phyloP scores from a whole-genome alignment of 1,140 invertebrate genomes.

The Mizuhopecten yessoensis region DNA sequence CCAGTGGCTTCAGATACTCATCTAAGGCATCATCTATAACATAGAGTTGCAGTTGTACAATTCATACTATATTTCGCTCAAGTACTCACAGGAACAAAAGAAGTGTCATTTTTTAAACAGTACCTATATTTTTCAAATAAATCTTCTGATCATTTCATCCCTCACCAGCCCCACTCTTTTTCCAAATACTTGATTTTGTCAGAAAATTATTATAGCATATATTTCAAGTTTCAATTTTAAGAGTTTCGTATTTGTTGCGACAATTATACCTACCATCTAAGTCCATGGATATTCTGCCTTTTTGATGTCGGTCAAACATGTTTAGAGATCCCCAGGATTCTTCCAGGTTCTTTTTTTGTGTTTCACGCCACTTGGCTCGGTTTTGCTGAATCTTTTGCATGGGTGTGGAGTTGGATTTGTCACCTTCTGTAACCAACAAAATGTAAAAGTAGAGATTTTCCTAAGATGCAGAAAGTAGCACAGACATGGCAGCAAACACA shows the following conservation, averaged over 20 bases:
- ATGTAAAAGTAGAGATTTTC: conserved; percentile 44
- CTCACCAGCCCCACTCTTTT: too few relatives aligned
- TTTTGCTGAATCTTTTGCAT: conserved; percentile 79
- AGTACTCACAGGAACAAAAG: too few relatives aligned
- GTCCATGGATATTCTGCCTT: conserved; percentile 81
- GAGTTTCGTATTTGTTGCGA: too few relatives aligned
- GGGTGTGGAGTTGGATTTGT: conserved; percentile 65
- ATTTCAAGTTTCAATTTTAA: too few relatives aligned
- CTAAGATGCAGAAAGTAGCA: neutral
- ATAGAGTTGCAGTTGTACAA: neutral
- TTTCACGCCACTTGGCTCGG: conserved; percentile 74
- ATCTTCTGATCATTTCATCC: too few relatives aligned
- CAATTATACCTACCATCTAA: conserved; percentile 75
- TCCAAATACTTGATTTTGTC: too few relatives aligned
- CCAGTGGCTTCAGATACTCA: conserved; percentile 72
- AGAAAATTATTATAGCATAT: too few relatives aligned
- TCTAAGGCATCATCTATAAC: conserved; percentile 78
- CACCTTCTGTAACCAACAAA: conserved; percentile 53
- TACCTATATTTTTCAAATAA: too few relatives aligned
- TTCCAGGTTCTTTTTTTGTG: conserved; percentile 75
- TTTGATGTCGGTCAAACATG: conserved; percentile 81
- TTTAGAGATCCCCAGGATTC: conserved; percentile 82
- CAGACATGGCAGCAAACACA: too few relatives aligned
- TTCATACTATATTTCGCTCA: too few relatives aligned
- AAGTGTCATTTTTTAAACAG: too few relatives aligned